Base-by-base conservation (phyloP, 2,797 vertebrate species). In the Gallinago solitaria region DNA sequence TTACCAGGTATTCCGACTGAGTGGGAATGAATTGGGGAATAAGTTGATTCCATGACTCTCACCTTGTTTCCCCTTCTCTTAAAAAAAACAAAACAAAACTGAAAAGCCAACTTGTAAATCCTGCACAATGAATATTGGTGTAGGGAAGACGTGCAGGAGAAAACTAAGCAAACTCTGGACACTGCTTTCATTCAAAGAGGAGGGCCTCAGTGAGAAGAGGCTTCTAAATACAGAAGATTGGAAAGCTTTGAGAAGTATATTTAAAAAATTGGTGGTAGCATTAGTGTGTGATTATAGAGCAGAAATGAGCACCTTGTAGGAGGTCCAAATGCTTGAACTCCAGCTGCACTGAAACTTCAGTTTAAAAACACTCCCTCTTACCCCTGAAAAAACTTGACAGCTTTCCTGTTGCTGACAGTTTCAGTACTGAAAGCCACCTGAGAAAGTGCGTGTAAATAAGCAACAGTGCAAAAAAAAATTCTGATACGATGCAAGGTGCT, bases 1-100 rank as follows among this genome's bases (percentile, higher is more conserved):
- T 99, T 97, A 99, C 99, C 96, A 99, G 99, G 99, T 99, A 98
- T 95, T 84, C 75, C 25, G 17, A 89, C 32, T 85, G 81, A 92
- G 57, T 74, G 51, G 60, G 89, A 95, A 87, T 57, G 10, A 61
- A 64, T 47, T 61, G 68, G 45, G 53, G 41, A 83, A 89, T 84
- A 50, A 88, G 82, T 32, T 25, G 20, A 48, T 79, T 87, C 25
- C 39, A 4, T 54, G 3, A 48, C 20, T 83, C 47, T 53, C 11
- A 9, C 30, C 41, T 70, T 89, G 9, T 51, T 69, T 95, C 10
- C 61, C 23, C 14, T 75, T 91, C n/a, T 53, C 11, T 19, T 56
- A 3, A 76, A 79, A 79, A 79, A 76, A 75, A 9, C 21, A 67
- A 75, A 68, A 20, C 35, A 73, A 32, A 59, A 15, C 57, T 83